These are phyloP conservation scores for Cercopithecus petaurista DNA, from an alignment of 2,797 vertebrate genomes.

Conservation along the genomic window DNA sequence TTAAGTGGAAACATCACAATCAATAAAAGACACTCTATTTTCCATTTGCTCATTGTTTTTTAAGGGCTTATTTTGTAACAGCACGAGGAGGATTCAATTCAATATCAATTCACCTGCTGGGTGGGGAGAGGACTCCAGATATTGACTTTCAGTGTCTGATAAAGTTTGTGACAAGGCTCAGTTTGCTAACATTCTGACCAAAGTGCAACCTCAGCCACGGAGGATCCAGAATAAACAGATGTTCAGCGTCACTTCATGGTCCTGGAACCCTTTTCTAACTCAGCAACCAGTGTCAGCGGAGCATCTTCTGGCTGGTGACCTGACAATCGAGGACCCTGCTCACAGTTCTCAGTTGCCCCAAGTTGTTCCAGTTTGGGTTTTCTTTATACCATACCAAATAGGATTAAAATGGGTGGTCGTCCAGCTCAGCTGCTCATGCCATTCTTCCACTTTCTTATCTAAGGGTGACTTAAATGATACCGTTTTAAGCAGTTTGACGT, in stretches of 20 bases:
- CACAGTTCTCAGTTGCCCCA: neutral
- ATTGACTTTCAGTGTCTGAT: conserved; percentile 63
- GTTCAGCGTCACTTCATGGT: neutral
- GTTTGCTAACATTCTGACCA: conserved; percentile 48
- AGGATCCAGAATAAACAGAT: neutral
- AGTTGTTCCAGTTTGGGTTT: neutral
- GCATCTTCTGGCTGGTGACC: neutral
- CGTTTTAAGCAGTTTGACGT: neutral
- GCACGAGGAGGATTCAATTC: conserved; percentile 76
- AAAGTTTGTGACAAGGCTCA: conserved; percentile 64
- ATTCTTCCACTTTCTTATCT: neutral
- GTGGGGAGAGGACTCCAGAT: conserved; percentile 65
- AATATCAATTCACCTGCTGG: conserved; percentile 80
- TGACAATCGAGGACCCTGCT: no score
- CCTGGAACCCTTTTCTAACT: fast-evolving
- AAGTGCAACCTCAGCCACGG: neutral
- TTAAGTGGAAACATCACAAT: conserved; percentile 82
- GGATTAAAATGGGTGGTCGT: neutral
- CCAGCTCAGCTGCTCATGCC: neutral
- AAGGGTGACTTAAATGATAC: neutral
- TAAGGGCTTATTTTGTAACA: conserved; percentile 81
- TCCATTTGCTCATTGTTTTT: conserved; percentile 79
- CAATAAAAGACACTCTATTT: conserved; percentile 82
- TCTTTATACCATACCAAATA: neutral
- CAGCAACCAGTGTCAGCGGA: fast-evolving